Evolutionary conservation across 2,888 invertebrate species (phyloP).

Genomic region (Cacoxenus indagator): DNA sequence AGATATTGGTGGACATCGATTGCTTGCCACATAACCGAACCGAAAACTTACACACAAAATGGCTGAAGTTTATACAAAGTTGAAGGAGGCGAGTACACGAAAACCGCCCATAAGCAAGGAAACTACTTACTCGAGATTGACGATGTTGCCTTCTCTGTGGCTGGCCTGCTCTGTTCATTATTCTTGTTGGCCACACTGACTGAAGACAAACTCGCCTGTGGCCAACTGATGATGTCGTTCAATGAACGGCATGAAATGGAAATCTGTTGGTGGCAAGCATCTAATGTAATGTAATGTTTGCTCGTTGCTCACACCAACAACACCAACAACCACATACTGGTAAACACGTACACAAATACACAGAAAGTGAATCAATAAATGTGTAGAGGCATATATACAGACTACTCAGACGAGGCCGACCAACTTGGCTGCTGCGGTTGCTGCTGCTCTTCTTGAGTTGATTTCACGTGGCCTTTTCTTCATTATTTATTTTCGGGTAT

Average conservation of each 20-base stretch:
- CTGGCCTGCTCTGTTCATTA: background rate
- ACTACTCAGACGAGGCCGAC: slow-evolving; percentile 40
- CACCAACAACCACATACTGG: background rate
- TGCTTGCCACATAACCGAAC: background rate
- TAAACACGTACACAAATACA: background rate
- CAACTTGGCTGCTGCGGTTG: slow-evolving; percentile 22
- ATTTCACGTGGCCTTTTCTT: slow-evolving; percentile 45
- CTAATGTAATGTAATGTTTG: slow-evolving; percentile 10
- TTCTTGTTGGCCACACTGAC: background rate
- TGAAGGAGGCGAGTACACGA: background rate
- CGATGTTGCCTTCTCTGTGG: background rate
- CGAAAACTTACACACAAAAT: slow-evolving; percentile 15
- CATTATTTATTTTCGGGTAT: slow-evolving; percentile 52
- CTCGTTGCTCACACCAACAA: background rate
- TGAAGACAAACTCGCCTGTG: background rate
- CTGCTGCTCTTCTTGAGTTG: background rate
- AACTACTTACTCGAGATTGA: slow-evolving; percentile 6
- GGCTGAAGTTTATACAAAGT: slow-evolving; percentile 10
- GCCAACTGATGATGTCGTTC: background rate
- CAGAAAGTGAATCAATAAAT: slow-evolving; percentile 54
- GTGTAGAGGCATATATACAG: slow-evolving; percentile 15
- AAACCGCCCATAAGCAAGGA: background rate
- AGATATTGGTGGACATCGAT: too few relatives aligned
- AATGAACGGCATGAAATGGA: background rate
- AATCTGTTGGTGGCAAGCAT: background rate